Percentiles rank a stretch among this genome's conserved stretches.
Conservation (phyloP, 2,888 invertebrate genomes). For the Nebria salina region DNA sequence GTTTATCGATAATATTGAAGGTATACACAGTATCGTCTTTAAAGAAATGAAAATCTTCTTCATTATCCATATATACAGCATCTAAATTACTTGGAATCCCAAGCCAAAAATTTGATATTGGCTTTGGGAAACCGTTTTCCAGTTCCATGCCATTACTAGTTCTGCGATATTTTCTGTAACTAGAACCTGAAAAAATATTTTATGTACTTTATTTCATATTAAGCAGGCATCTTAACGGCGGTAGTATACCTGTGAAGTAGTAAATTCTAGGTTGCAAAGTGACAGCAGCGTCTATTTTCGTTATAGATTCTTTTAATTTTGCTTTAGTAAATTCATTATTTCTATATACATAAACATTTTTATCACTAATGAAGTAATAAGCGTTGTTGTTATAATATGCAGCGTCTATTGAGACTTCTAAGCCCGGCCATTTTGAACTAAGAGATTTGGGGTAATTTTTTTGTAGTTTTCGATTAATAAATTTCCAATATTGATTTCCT, state of each 20-base stretch:
- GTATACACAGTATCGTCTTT: neutral
- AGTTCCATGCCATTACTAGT: neutral
- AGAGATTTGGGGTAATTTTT: neutral
- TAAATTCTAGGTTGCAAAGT: neutral
- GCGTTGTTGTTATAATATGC: neutral
- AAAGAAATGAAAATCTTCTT: neutral
- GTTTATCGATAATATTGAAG: neutral
- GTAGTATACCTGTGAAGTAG: neutral
- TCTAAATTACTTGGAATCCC: conserved; percentile 4
- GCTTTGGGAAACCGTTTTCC: neutral
- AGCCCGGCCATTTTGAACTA: neutral
- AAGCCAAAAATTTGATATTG: neutral
- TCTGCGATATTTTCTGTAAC: neutral
- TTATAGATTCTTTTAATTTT: too few relatives aligned
- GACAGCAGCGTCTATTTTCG: conserved; percentile 2
- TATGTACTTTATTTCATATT: neutral
- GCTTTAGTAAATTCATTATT: too few relatives aligned
- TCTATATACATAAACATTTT: neutral
- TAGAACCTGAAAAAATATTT: neutral
- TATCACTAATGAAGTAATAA: neutral
- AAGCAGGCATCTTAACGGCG: neutral
- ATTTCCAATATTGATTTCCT: conserved; percentile 6
- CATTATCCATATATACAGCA: neutral
- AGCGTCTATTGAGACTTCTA: neutral
- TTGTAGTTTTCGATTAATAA: neutral